phyloP scores from a whole-genome alignment of 2,113 vertebrate genomes.

The Neotragus moschatus region DNA sequence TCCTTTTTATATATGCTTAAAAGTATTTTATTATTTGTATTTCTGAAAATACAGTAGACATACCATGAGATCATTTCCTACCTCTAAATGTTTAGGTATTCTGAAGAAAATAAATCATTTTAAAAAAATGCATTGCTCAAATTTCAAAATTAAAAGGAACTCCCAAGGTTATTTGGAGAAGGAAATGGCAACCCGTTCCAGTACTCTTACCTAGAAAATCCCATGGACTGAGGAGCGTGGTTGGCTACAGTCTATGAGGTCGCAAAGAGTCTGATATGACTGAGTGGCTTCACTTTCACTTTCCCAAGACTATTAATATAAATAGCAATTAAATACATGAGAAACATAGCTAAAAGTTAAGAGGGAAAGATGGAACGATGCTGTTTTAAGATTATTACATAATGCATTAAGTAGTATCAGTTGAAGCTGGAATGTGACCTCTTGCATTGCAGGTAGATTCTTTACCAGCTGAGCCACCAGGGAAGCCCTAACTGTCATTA shows the following conservation, averaged over 20 bases:
- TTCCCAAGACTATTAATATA: not conserved
- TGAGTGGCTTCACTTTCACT: not conserved
- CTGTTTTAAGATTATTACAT: not conserved
- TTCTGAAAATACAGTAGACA: not conserved
- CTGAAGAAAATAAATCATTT: not conserved
- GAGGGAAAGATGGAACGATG: not conserved
- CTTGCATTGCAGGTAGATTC: not conserved
- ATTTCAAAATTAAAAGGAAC: not conserved
- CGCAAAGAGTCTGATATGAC: not conserved
- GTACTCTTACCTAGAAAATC: not conserved
- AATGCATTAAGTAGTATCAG: not conserved
- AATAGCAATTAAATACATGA: not conserved
- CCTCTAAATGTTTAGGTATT: not conserved
- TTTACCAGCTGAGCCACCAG: not conserved
- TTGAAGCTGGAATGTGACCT: not conserved
- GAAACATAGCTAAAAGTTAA: not conserved
- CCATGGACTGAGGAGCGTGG: not conserved
- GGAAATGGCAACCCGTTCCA: not conserved
- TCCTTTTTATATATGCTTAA: not conserved
- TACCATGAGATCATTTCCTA: not conserved
- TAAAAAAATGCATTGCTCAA: not conserved
- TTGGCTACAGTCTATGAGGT: not conserved
- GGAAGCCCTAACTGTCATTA: not conserved
- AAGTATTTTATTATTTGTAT: not conserved
- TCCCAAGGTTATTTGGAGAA: not conserved